Evolutionary conservation across 2,797 vertebrate species (phyloP).

Genomic region (Sebastes itinus): DNA sequence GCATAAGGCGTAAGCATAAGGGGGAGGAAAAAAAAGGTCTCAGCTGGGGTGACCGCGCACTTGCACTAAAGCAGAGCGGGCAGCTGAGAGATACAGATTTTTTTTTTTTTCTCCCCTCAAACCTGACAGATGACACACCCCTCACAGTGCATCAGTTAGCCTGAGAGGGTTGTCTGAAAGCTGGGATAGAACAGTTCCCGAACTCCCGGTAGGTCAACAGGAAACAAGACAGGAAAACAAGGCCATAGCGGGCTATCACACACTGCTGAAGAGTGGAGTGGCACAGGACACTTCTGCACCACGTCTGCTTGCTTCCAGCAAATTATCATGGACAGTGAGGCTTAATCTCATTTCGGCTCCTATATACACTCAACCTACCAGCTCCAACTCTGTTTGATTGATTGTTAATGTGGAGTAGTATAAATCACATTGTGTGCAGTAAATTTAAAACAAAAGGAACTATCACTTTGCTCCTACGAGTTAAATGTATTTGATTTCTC

Average conservation of each 20-base stretch:
- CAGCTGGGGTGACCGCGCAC: background rate
- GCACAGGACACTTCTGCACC: background rate
- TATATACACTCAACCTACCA: background rate
- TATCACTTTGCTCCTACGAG: background rate
- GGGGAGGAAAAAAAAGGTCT: background rate
- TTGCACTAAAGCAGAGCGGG: background rate
- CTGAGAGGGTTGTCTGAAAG: slow-evolving; percentile 30
- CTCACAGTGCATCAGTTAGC: slow-evolving; percentile 22
- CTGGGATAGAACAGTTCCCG: slow-evolving; percentile 11
- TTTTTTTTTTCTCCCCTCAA: background rate
- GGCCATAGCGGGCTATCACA: background rate
- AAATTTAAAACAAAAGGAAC: background rate
- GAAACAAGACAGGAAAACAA: slow-evolving; percentile 35
- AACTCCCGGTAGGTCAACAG: slow-evolving; percentile 28
- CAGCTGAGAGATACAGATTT: slow-evolving; percentile 8
- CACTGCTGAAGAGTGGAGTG: slow-evolving; percentile 1
- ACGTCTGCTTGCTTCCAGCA: background rate
- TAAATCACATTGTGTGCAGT: background rate
- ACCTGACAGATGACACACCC: slow-evolving; percentile 27
- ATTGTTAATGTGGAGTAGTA: background rate
- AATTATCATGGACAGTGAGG: background rate
- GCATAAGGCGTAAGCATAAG: slow-evolving; percentile 9
- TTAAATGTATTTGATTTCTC: background rate
- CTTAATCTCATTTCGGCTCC: background rate
- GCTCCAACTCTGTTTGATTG: background rate